phyloP scores from a whole-genome alignment of 2,888 invertebrate genomes.

The Amaurobius ferox region DNA sequence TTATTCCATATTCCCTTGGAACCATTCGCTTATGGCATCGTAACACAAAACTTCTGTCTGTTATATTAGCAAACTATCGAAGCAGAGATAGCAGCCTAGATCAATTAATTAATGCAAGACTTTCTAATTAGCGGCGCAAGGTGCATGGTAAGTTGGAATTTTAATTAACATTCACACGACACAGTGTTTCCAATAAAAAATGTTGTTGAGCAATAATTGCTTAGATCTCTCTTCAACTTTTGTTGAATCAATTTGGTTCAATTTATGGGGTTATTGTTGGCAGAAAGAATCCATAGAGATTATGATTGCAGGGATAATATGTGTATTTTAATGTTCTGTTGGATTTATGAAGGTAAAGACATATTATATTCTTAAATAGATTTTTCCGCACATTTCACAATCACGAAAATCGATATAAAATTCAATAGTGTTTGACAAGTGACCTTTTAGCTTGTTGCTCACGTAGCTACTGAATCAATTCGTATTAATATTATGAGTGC shows the following conservation, averaged over 20 bases:
- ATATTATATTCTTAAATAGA: background rate
- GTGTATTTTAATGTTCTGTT: background rate
- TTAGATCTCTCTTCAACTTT: constrained; percentile 54
- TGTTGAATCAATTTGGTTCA: constrained; percentile 65
- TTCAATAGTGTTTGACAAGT: background rate
- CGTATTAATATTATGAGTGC: too few species aligned
- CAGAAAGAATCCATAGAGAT: background rate
- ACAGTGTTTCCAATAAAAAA: constrained; percentile 58
- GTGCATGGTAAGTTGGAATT: constrained; percentile 62
- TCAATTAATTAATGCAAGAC: constrained; percentile 60
- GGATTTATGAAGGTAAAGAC: background rate
- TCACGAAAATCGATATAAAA: background rate
- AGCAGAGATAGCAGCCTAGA: background rate
- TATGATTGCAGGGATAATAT: constrained; percentile 1
- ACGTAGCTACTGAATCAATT: too few species aligned
- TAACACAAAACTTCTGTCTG: background rate
- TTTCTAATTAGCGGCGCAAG: constrained; percentile 64
- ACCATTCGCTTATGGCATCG: too few species aligned
- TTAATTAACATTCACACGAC: constrained; percentile 61
- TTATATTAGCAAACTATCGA: background rate
- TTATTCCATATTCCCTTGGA: too few species aligned
- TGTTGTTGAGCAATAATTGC: constrained; percentile 58
- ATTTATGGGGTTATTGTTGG: constrained; percentile 29
- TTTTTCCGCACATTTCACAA: background rate
- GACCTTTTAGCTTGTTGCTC: too few species aligned